These are phyloP conservation scores for Patella caerulea DNA, from an alignment of 2,888 invertebrate species.

Conservation along the genomic window DNA sequence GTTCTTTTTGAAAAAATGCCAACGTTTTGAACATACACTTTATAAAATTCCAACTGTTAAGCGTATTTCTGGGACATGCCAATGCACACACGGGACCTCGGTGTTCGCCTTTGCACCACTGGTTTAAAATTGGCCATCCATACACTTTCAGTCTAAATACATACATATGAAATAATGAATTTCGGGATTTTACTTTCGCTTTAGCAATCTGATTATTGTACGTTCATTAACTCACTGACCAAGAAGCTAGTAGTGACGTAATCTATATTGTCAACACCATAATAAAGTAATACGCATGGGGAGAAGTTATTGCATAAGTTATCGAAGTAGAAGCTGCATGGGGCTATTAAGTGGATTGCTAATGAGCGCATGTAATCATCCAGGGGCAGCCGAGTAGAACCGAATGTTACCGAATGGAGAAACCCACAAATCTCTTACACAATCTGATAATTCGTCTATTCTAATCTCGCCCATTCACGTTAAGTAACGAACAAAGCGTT, in stretches of 20 bases:
- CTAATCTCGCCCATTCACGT: background rate
- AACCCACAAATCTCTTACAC: background rate
- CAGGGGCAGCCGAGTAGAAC: slow-evolving; percentile 2
- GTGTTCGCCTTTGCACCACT: too few species aligned
- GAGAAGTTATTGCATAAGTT: slow-evolving; percentile 5
- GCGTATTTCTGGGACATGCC: too few species aligned
- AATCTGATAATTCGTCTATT: slow-evolving; percentile 4
- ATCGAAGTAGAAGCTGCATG: background rate
- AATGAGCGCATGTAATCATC: background rate
- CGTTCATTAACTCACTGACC: background rate
- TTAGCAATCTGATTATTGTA: background rate
- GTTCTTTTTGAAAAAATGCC: too few species aligned
- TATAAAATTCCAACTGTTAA: too few species aligned
- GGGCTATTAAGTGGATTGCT: background rate
- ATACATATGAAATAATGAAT: too few species aligned
- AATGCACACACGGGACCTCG: too few species aligned
- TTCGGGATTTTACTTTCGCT: background rate
- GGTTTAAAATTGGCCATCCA: too few species aligned
- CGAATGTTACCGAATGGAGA: background rate
- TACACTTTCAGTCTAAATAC: too few species aligned
- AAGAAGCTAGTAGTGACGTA: background rate
- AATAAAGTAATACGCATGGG: background rate
- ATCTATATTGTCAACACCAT: background rate
- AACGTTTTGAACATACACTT: too few species aligned
- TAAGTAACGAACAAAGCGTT: slow-evolving; percentile 10